Base-by-base conservation (phyloP, 2,797 vertebrate species). In the Pitangus sulphuratus region DNA sequence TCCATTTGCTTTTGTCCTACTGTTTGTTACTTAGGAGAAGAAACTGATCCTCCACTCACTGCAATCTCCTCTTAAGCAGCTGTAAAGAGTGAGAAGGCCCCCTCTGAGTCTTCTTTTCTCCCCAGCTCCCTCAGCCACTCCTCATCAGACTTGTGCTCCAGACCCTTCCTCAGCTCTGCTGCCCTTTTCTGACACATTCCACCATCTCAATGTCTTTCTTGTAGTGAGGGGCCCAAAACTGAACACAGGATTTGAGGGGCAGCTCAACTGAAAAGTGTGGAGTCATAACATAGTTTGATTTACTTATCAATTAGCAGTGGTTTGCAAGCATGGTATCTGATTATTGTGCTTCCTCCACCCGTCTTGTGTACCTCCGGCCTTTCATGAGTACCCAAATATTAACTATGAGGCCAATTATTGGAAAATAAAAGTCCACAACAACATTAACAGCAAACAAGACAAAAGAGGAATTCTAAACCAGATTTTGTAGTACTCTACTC, bases 281-380 rank as follows among this genome's bases (percentile, higher is more conserved):
- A 66, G 31, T 68, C 84, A 47, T 35, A 70, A 70, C 21, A 84
- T 1, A 3, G 48, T 77, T 86, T 88, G 64, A 69, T 28, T 42
- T 87, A 60, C 71, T 93, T 93, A 87, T 95, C 28, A 89, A 80
- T 82, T 71, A 70, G 28, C 33, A 85, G 66, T 74, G 69, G 88
- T 90, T 91, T 95, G 65, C 71, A 96, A 94, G 68, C 64, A 81
- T 37, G 35, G 25, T 83, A 65, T 71, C 56, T 91, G 60, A 95
- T 94, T 87, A 74, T 25, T 87, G 62, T 68, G 56, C 47, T 76
- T 76, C 17, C 12, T 79, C 39, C 88, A 26, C 14, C 42, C 47
- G 61, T 48, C 77, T 94, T 15, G 15, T 50, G 72, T 50, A 90
- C 48, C 54, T 81, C 33, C 21, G 30, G 76, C 20, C 58, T 62